Percentiles rank a stretch among this genome's conserved stretches.
phyloP scores from a whole-genome alignment of 2,113 vertebrate species.

The Anas platyrhynchos region DNA sequence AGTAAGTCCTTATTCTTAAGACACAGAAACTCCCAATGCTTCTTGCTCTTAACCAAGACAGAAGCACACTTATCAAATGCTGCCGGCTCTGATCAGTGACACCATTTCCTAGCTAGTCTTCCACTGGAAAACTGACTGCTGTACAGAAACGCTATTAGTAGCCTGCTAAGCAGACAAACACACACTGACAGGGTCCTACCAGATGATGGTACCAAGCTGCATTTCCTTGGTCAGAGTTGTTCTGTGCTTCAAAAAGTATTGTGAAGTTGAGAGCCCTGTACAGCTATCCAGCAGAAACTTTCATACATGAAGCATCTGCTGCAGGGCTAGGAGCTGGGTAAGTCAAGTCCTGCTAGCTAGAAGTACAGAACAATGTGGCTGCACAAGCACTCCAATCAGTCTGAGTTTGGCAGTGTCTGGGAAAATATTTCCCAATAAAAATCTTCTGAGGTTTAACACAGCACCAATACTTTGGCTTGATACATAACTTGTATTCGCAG shows the following conservation, averaged over 20 bases:
- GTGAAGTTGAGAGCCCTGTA: accelerated
- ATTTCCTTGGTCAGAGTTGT: not conserved
- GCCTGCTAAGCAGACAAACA: accelerated
- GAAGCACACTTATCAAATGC: accelerated
- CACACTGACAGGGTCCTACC: not conserved
- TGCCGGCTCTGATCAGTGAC: not conserved
- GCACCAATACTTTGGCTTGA: not conserved
- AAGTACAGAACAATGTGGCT: accelerated
- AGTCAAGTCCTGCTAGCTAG: not conserved
- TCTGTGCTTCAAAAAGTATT: not conserved
- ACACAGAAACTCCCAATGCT: not conserved
- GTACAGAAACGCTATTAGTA: not conserved
- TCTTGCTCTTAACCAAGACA: not conserved
- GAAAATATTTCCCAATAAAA: not conserved
- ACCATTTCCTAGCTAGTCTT: not conserved
- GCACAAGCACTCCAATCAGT: not conserved
- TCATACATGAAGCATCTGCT: accelerated
- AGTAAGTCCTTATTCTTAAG: not conserved
- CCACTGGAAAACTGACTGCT: not conserved
- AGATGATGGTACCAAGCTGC: not conserved
- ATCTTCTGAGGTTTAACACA: not conserved
- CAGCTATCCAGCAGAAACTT: not conserved
- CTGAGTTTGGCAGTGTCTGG: not conserved
- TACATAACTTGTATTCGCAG: not conserved
- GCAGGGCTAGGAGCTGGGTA: not conserved